phyloP scores from a whole-genome alignment of 2,888 invertebrate species.

The Harpalus rubripes region DNA sequence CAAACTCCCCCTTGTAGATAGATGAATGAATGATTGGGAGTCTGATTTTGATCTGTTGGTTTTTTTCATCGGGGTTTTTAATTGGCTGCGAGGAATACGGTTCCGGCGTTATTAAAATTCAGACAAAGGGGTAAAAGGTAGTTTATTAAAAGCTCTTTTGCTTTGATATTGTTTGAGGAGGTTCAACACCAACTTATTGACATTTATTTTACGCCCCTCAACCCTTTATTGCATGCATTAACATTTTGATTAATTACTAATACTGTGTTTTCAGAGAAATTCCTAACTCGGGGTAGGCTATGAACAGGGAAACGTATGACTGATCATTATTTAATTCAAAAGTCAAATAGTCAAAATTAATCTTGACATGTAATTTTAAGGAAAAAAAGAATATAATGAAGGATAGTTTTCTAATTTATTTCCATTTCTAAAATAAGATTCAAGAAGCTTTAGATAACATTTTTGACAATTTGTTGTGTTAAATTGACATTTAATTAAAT shows the following conservation, averaged over 20 bases:
- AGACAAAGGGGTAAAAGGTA: conserved; percentile 9
- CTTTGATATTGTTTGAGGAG: not conserved
- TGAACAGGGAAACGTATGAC: too few relatives aligned
- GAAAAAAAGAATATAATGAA: too few relatives aligned
- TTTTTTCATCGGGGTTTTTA: conserved; percentile 36
- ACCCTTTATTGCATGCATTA: not conserved
- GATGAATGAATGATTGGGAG: conserved; percentile 32
- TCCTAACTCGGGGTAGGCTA: too few relatives aligned
- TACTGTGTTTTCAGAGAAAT: too few relatives aligned
- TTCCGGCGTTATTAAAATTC: conserved; percentile 19
- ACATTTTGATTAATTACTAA: not conserved
- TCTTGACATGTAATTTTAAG: too few relatives aligned
- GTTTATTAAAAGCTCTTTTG: conserved; percentile 38
- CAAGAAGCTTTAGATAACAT: too few relatives aligned
- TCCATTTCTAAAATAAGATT: too few relatives aligned
- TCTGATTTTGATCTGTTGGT: conserved; percentile 46
- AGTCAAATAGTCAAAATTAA: too few relatives aligned
- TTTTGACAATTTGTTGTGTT: too few relatives aligned
- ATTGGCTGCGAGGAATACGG: conserved; percentile 25
- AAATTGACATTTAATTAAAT: too few relatives aligned
- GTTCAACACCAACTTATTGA: not conserved
- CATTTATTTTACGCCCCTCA: not conserved
- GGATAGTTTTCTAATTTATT: too few relatives aligned
- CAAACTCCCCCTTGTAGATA: not conserved
- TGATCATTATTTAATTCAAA: too few relatives aligned